Base-by-base conservation (phyloP, 2,113 vertebrate genomes). In the Tachysurus fulvidraco region DNA sequence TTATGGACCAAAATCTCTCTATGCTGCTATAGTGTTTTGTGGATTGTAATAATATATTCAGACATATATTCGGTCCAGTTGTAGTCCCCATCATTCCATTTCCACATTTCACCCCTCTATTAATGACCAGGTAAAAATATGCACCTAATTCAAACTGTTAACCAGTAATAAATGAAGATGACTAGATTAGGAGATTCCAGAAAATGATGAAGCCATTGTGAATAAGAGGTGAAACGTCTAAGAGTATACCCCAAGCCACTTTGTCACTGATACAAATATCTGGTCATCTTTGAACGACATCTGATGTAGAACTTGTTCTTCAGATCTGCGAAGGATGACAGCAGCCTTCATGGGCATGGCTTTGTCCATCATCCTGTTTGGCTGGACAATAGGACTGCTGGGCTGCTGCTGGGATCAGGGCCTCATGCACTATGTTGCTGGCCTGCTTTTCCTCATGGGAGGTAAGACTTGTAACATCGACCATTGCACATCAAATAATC, bases 391-490 rank as follows among this genome's bases (percentile, higher is more conserved):
- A 0, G 96, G 96, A 2, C 94, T 97, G 87, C 94, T 97, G 88
- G 96, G 96, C 60, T 96, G 96, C 94, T 97, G 96, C 88, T 97
- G 96, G 96, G 96, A 97, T 88, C 95, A 96, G 92, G 96, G 96
- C 91, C 96, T 97, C 92, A 97, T 97, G 96, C 96, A 97, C 93
- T 97, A 97, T 81, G 96, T 97, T 89, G 96, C 96, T 0, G 96
- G 96, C 83, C 95, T 97, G 89, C 96, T 97, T 92, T 97, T 97
- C 94, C 96, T 97, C 88, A 97, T 97, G 96, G 96, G 96, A 96
- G 96, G 96, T 97, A 95, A 95, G 95, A 89, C 88, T 92, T 65
- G 14, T 36, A 80, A 4, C 28, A 80, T 36, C 10, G 36, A 54
- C 14, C 30, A 81, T 3, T 44, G 19, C 57, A 60, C 11, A 80